Evolutionary conservation across 2,888 invertebrate genomes (phyloP).

Genomic region (Drosophila nr. fundita): DNA sequence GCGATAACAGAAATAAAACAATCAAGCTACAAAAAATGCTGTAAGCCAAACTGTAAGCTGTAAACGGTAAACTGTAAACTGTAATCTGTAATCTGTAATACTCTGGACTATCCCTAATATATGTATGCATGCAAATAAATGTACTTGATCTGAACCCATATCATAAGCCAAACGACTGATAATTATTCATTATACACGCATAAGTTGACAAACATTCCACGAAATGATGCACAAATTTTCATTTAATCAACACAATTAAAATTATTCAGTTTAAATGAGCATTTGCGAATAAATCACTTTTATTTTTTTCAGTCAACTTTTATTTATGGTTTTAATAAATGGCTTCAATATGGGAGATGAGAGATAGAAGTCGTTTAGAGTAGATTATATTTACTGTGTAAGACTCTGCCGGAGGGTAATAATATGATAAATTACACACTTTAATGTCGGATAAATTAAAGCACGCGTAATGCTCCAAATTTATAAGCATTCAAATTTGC

Average conservation of each 20-base stretch:
- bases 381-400: neutral
- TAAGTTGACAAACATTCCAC: neutral
- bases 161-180: neutral
- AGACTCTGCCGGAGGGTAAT: neutral
- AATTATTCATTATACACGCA: neutral
- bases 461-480: neutral
- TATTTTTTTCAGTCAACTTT: neutral
- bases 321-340: neutral
- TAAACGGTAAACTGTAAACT: neutral
- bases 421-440: neutral
- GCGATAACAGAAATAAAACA: constrained; percentile 31
- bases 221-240: neutral
- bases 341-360: neutral
- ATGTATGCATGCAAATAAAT: neutral
- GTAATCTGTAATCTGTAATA: neutral
- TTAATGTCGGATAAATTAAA: neutral
- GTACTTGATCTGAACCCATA: constrained; percentile 9
- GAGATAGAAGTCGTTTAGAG: neutral
- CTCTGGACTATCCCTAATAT: constrained; percentile 7
- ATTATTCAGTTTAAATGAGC: neutral
- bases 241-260: constrained; percentile 1
- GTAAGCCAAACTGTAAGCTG: constrained; percentile 55
- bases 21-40: constrained; percentile 45
- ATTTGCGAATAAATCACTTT: neutral
- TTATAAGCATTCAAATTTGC: neutral